Base-by-base conservation (phyloP, 2,888 invertebrate species). In the Pyrgus malvae region DNA sequence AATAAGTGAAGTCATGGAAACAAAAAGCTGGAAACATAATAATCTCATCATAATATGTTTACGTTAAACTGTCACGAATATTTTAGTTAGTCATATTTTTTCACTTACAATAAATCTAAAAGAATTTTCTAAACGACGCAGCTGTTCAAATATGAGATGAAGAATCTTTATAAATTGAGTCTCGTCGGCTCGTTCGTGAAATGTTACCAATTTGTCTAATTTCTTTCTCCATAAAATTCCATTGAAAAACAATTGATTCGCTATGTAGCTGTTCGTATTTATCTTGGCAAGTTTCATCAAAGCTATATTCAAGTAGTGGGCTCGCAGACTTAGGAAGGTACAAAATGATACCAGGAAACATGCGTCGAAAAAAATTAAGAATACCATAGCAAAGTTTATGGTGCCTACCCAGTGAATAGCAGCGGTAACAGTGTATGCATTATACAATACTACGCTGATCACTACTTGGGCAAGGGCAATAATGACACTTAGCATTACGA, bases 251-350 rank as follows among this genome's bases (percentile, higher is more conserved):
- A 72, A 64, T 54, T 74, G 68, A n/a, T 71, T 68, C 0, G 79
- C 76, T 37, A 86, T 63, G 45, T 78, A 75, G 1, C 73, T 63
- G 1, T 73, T 63, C 3, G 68, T 51, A 9, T 80, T 72, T 31
- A 83, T 64, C 0, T 75, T 64, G 1, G 73, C 71, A 1, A 64
- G 54, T 61, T 80, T 83, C 51, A 81, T 69, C 37, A 87, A 61
- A 12, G 82, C 74, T 0, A 80, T 67, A 51, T 86, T 87, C 2
- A 87, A 50, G 29, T 78, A 85, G 17, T 74, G 69, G n/a, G 68
- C 62, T 60, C 86, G 70, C 27, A 76, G 53, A 1, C 69, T 66
- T 4, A 80, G 42, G 27, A 72, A 75, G 0, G 63, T 60, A 37
- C 57, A 70, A 11, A 67, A 60, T 3, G 64, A 62, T 2, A 76